Base-by-base conservation (phyloP, 2,113 vertebrate genomes). In the Megatriorchis doriae region DNA sequence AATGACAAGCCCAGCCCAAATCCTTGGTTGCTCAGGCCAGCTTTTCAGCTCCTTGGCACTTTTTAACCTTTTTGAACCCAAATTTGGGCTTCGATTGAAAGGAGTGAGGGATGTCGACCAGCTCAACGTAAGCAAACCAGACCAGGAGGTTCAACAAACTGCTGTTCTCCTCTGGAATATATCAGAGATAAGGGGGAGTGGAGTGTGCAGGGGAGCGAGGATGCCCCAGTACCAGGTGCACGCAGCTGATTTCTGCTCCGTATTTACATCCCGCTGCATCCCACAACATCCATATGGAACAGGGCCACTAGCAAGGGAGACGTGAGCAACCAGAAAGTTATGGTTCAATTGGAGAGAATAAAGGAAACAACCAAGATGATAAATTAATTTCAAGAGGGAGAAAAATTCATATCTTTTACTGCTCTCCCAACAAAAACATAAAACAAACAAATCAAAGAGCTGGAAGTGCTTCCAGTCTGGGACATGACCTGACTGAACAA, bases 381-480 rank as follows among this genome's bases (percentile, higher is more conserved):
- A 95, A 93, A 96, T 97, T 86, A 59, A 59, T 94, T 97, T 89
- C 66, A 36, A 81, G 94, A 38, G 45, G 32, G 29, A 59, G 40
- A 2, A 47, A 68, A 92, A 80, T 36, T 91, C 53, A 53, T 67
- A 71, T 77, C 70, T 96, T 93, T 95, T 90, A 94, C 79, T 47
- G 63, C 89, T 93, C 84, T 93, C 81, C 87, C 84, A 93, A 86
- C 95, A 88, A 96, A 97, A 93, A 62, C 84, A 91, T 82, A 74
- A 90, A 96, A 61, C 93, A 96, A 96, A 88, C 96, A 96, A 96
- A 97, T 96, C 91, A 97, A 95, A 88, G 73, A 75, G 80, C 85
- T 95, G 96, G 63, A 86, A 86, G 63, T 62, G 89, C 68, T 96
- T 96, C 86, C 87, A 94, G 90, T 6, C 63, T 31, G 16, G 58